Base-by-base conservation (phyloP, 2,888 invertebrate species). In the Dynastes maya region DNA sequence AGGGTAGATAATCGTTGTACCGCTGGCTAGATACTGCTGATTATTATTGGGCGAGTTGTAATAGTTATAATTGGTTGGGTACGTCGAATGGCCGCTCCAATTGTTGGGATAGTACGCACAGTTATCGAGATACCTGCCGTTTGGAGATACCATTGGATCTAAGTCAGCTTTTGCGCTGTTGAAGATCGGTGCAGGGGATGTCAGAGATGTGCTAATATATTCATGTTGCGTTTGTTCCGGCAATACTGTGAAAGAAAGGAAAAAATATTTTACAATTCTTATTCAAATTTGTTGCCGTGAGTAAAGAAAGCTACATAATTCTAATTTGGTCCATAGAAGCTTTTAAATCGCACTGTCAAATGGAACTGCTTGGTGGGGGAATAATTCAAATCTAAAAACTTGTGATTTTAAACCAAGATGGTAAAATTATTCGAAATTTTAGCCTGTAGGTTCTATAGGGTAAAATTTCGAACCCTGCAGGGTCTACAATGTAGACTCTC, bases 1-100 rank as follows among this genome's bases (percentile, higher is more conserved):
- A 0, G 95, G 95, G 85, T 92, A 93, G 0, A 95, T 91, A 27
- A 96, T 93, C 92, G 95, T 94, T 78, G 93, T 91, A 76, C 90
- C 90, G 0, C 93, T 91, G 82, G 91, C 92, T 79, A 92, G 90
- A 87, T 93, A 93, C 81, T 92, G 90, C 84, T 93, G 93, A 82
- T 91, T 91, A 85, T 90, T 91, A 85, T 91, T 91, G 27, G 87
- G 84, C 29, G 76, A 49, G 87, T 92, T 92, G 89, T 95, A 95
- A 84, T 94, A 93, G 86, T 93, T 94, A 85, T 94, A 94, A 80
- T 92, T 92, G 88, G 94, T 93, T 16, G 91, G 86, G 2, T 91
- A 88, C 55, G 82, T 76, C 0, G 86, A 53, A 75, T 84, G 85
- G 49, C 86, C 70, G 65, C 83, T 83, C 91, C 92, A 92, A 82